phyloP scores from a whole-genome alignment of 2,888 invertebrate species.

The Dicranocentrus wangi region DNA sequence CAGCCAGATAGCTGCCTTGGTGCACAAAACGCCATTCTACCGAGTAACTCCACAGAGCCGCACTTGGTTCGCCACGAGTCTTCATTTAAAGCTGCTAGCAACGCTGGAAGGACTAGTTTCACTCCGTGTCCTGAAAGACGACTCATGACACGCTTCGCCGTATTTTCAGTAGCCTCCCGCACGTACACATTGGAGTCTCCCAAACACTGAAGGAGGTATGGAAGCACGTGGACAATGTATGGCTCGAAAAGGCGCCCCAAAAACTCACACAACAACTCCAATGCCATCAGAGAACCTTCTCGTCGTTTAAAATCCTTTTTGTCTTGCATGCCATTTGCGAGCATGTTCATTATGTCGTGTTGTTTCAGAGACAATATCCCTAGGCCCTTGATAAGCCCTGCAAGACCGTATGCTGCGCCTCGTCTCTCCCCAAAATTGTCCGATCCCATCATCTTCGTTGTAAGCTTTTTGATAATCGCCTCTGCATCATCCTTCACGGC shows the following conservation, averaged over 20 bases:
- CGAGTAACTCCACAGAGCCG: constrained; percentile 95
- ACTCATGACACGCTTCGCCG: too few relatives aligned
- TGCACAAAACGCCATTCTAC: constrained; percentile 99
- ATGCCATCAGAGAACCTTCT: too few relatives aligned
- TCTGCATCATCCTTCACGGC: constrained; percentile 94
- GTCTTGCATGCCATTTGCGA: constrained; percentile 95
- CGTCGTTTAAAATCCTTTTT: constrained; percentile 95
- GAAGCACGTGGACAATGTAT: too few relatives aligned
- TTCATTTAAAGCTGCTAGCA: constrained; percentile 93
- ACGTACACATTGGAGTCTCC: too few relatives aligned
- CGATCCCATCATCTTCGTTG: constrained; percentile 89
- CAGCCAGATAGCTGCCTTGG: constrained; percentile 98
- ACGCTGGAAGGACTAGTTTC: too few relatives aligned
- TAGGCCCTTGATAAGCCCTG: constrained; percentile 95
- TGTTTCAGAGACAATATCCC: constrained; percentile 96
- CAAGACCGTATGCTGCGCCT: constrained; percentile 97
- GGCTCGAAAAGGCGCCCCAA: too few relatives aligned
- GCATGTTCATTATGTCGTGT: constrained; percentile 93
- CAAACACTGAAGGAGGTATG: too few relatives aligned
- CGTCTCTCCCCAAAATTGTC: constrained; percentile 89
- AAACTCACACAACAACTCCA: too few relatives aligned
- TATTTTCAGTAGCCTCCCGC: too few relatives aligned
- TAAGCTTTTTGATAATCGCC: constrained; percentile 88
- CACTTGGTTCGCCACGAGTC: constrained; percentile 98
- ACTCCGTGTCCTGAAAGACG: too few relatives aligned